Evolutionary conservation across 2,888 invertebrate genomes (phyloP), one percentile per base, ranked within the genome.

Genomic region (Scaptodrosophila latifasciaeformis): DNA sequence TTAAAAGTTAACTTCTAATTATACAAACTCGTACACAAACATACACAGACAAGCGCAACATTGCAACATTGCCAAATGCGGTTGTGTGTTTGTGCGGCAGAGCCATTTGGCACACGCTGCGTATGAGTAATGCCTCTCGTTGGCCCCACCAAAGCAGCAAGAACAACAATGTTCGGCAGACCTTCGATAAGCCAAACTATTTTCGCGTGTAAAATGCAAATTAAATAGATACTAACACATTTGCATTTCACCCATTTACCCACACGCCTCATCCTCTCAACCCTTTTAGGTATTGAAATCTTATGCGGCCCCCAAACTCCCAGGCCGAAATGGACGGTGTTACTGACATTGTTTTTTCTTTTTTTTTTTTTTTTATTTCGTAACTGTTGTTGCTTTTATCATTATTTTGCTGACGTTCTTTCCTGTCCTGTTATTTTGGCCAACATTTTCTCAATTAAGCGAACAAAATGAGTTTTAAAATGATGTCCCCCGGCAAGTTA

Each of bases 151-250:
- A n/a, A 17, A 13, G 6, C 40, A 39, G 39, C 40, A 49, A 42
- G 34, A 49, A 42, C 45, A 54, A 57, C 42, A 52, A 37, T 34
- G 43, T 12, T 24, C 44, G 31, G 19, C 49, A 15, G 54, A 47
- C 48, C 70, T 53, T 48, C 60, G 44, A 40, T 18, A 62, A 56
- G 60, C 57, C 46, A 47, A 65, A 62, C 71, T 65, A 68, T 71
- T 70, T 77, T 77, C 59, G 78, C 71, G 71, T 78, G 72, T 57
- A 75, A 75, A 69, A 65, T 69, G 67, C 61, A 75, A 75, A 67
- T 72, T 67, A 72, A 69, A 78, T 59, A 69, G 78, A 71, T 69
- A 75, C 59, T 39, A 24, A 37, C 44, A 53, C 43, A 7, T 7
- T 35, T 35, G 15, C 2, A 13, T 13, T 10, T 30, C 12, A 13